Conservation (phyloP, 2,888 invertebrate genomes). For the Chrysotoxum bicinctum region DNA sequence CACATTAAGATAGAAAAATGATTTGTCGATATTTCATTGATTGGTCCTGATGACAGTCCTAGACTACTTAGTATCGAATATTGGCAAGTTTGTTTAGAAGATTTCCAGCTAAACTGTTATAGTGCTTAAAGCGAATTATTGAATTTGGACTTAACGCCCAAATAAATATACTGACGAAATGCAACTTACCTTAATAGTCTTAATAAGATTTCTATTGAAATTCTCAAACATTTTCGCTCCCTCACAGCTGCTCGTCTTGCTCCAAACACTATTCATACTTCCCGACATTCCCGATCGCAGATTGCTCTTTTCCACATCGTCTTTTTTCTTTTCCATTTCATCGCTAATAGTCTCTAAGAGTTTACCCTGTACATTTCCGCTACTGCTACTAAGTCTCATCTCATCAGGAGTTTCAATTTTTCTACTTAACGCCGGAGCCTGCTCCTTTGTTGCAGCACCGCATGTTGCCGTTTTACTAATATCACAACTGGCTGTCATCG, state of each 20-base stretch:
- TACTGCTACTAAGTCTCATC: slow-evolving; percentile 49
- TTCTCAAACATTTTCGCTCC: slow-evolving; percentile 81
- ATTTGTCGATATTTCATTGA: no score
- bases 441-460: slow-evolving; percentile 28
- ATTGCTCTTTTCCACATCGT: slow-evolving; percentile 71
- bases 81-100: no score
- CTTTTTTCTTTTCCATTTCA: slow-evolving; percentile 74
- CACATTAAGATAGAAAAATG: no score
- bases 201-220: slow-evolving; percentile 81
- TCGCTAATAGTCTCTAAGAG: slow-evolving; percentile 52
- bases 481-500: slow-evolving; percentile 55
- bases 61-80: no score
- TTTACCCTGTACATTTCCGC: slow-evolving; percentile 53
- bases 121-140: no score
- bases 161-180: no score
- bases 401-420: slow-evolving; percentile 49
- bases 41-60: no score
- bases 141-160: no score
- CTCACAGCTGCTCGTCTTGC: slow-evolving; percentile 81
- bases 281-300: slow-evolving; percentile 77
- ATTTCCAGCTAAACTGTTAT: no score
- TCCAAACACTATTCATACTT: slow-evolving; percentile 81
- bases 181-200: slow-evolving; percentile 79
- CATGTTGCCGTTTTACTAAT: slow-evolving; percentile 51
- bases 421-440: slow-evolving; percentile 19